Evolutionary conservation across 2,888 invertebrate species (phyloP), one percentile per base, ranked within the genome.

Genomic region (Rotaria socialis): DNA sequence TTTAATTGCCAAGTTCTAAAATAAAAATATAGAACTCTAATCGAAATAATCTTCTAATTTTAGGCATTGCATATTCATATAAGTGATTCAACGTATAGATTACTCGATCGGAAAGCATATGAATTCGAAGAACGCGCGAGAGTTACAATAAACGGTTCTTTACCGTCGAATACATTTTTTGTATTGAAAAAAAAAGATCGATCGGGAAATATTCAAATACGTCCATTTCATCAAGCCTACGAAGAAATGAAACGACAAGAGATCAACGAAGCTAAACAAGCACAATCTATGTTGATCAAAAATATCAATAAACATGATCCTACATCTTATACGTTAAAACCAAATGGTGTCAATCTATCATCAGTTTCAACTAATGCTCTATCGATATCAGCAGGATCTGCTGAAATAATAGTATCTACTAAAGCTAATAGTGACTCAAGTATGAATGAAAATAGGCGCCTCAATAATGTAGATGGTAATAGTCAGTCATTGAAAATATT

Each of bases 31-130:
- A 35, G 35, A 35, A 35, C 35, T 35, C 14, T 5, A 50, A 50
- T 50, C 50, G 50, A 52, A 52, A 52, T 4, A 52, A 52, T 52
- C 52, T 52, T 52, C 52, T 52, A 16, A 52, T 80, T 80, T 14
- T 47, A 80, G 80, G 24, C 80, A 47, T 47, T 86, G 47, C 85
- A 86, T 56, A 86, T 86, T 43, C 86, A 86, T 74, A 47, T 86
- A 55, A 85, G 56, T 52, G 80, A 86, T 55, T 11, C 86, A 10
- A 86, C 85, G n/a, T 85, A 75, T 52, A 55, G 19, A 41, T 84
- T 86, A 24, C 56, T 86, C 14, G 24, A 85, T 50, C 55, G 74
- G 16, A 86, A 85, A 80, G 47, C 50, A 22, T 86, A 86, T 50
- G 52, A 35, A 55, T 27, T 85, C n/a, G 56, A 75, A 55, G 86